Evolutionary conservation across 2,113 vertebrate genomes (phyloP), one percentile per base, ranked within the genome.

Genomic region (Cinclus cinclus): DNA sequence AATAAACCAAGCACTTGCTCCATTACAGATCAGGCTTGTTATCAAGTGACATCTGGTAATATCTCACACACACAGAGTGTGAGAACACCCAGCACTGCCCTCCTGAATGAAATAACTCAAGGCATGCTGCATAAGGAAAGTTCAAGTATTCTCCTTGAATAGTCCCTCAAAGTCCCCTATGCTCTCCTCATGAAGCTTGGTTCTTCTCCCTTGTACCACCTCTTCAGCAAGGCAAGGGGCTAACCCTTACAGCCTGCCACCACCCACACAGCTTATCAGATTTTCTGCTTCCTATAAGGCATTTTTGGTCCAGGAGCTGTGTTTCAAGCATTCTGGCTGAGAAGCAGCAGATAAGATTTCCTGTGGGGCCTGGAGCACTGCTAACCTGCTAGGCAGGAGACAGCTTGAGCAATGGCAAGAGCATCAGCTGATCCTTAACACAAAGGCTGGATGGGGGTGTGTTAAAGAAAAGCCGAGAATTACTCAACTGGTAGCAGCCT

Each of bases 341-440:
- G 5, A 55, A 93, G 64, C 27, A 44, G 58, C 28, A 91, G 83
- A 90, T 90, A 75, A 83, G 67, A 52, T 52, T 86, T 83, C 81
- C 82, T 91, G 50, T 9, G 2, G 39, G 71, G 78, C 93, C 16
- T 1, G 33, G 14, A 97, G 82, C 19, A 0, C 80, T 90, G 64
- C 55, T 91, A 93, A 94, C 90, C 87, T 6, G 50, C 63, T 70
- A 69, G 90, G 50, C 68, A 55, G 58, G 81, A 95, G 87, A 86
- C 3, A 7, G 60, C 35, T 92, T 95, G 73, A 93, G 90, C 93
- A 94, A 96, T 1, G 16, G 49, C 83, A 88, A 77, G 49, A 89
- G 67, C 60, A 92, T 85, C 90, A 94, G 85, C 85, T 90, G 86
- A 93, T 96, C 87, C 83, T 92, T 91, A 94, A 89, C 71, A 85